Evolutionary conservation across 2,797 vertebrate genomes (phyloP).

Genomic region (Anisognathus igniventris): DNA sequence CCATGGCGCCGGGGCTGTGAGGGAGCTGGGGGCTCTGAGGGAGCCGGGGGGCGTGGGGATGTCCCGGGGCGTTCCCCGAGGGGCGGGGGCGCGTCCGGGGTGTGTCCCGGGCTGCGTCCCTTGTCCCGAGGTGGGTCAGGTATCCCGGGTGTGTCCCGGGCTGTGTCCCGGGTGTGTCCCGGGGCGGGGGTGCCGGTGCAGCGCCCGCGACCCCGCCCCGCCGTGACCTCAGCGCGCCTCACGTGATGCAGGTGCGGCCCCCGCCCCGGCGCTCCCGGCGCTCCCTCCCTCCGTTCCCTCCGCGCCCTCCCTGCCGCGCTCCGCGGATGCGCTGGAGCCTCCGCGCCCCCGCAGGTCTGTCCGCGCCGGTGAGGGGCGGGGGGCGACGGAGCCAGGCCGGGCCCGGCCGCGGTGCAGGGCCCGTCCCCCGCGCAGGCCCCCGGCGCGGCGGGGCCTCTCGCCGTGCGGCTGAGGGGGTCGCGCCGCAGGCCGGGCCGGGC

Average conservation of each 20-base stretch:
- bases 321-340: not conserved
- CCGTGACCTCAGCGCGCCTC: not conserved
- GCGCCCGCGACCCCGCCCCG: not conserved
- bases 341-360: not conserved
- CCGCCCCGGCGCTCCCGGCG: not conserved
- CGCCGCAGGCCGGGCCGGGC: not conserved
- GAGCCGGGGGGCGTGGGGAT: not conserved
- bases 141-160: not conserved
- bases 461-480: not conserved
- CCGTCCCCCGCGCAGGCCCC: not conserved
- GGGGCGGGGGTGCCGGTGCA: not conserved
- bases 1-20: rapidly evolving
- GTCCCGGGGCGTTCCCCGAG: too few species aligned
- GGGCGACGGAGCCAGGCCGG: not conserved
- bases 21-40: not conserved
- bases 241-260: not conserved
- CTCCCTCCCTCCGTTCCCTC: not conserved
- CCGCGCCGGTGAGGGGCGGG: not conserved
- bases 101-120: not conserved
- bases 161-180: not conserved
- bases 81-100: too few species aligned
- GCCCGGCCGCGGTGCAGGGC: not conserved
- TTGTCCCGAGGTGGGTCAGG: not conserved
- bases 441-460: not conserved
- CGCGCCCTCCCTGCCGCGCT: not conserved